Percentiles rank a stretch among this genome's conserved stretches.
Evolutionary conservation across 2,888 invertebrate genomes (phyloP).

Genomic region (Plagiodera versicolora): DNA sequence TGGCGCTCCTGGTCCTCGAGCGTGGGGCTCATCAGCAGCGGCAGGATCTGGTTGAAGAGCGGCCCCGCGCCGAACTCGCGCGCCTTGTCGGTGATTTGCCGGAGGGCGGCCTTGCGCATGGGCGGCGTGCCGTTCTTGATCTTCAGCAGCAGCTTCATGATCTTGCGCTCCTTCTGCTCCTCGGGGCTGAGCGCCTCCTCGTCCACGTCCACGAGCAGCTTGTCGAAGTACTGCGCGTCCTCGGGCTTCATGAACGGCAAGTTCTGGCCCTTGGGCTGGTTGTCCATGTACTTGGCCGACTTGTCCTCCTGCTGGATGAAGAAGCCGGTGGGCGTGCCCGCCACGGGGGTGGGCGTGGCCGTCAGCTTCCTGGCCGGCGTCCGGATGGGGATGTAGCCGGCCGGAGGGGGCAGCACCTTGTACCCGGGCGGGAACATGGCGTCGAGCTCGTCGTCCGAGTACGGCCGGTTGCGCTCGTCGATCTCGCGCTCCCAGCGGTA

Average conservation of each 20-base stretch:
- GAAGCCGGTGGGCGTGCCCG: slow-evolving; percentile 85
- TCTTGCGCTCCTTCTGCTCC: slow-evolving; percentile 97
- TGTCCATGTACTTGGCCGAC: slow-evolving; percentile 86
- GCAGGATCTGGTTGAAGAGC: slow-evolving; percentile 97
- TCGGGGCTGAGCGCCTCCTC: slow-evolving; percentile 94
- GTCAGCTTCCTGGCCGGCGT: slow-evolving; percentile 97
- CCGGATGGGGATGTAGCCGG: slow-evolving; percentile 90
- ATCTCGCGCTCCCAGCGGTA: slow-evolving; percentile 99
- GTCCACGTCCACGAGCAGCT: slow-evolving; percentile 95
- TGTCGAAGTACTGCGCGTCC: slow-evolving; percentile 99
- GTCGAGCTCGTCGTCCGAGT: slow-evolving; percentile 96
- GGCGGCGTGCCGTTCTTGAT: slow-evolving; percentile 99
- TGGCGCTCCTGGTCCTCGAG: slow-evolving; percentile 99
- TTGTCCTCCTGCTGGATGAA: slow-evolving; percentile 92
- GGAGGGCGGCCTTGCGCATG: slow-evolving; percentile 95
- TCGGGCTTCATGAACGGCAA: slow-evolving; percentile 99
- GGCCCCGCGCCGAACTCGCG: slow-evolving; percentile 98
- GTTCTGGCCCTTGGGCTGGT: slow-evolving; percentile 87
- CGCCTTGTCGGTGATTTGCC: slow-evolving; percentile 98
- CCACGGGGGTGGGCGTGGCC: slow-evolving; percentile 97
- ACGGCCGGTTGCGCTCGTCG: slow-evolving; percentile 94
- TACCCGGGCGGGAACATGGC: slow-evolving; percentile 98
- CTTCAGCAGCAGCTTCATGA: slow-evolving; percentile 96
- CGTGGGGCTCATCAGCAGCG: slow-evolving; percentile 99
- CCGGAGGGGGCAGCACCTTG: slow-evolving; percentile 61